phyloP scores from a whole-genome alignment of 2,797 vertebrate species.

The Ambastaia sidthimunki region DNA sequence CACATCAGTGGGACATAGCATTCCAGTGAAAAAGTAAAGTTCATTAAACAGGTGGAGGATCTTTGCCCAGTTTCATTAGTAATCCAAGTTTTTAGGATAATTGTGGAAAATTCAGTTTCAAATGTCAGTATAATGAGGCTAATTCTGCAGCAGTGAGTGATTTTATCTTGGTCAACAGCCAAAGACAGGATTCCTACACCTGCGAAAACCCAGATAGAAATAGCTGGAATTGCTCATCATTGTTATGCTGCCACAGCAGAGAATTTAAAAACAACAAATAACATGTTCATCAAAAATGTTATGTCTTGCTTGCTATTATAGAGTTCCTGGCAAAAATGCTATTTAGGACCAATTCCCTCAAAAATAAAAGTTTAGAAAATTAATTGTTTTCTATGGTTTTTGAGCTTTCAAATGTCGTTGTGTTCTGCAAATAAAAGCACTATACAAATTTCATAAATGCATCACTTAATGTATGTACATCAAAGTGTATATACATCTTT shows the following conservation, averaged over 20 bases:
- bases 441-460: too few relatives aligned
- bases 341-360: too few relatives aligned
- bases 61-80: constrained; percentile 18
- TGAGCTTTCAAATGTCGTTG: too few relatives aligned
- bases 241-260: constrained; percentile 10
- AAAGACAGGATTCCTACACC: constrained; percentile 33
- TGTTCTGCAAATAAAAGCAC: too few relatives aligned
- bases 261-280: constrained; percentile 1
- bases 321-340: background rate
- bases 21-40: constrained; percentile 1
- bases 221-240: constrained; percentile 25
- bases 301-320: background rate
- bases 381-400: too few relatives aligned
- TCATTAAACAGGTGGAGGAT: constrained; percentile 18
- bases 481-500: too few relatives aligned
- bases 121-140: constrained; percentile 38
- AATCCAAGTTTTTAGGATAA: constrained; percentile 38
- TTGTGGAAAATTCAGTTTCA: constrained; percentile 32
- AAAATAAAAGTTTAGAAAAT: too few relatives aligned
- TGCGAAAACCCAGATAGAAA: constrained; percentile 30
- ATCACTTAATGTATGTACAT: too few relatives aligned
- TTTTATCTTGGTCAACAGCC: constrained; percentile 39
- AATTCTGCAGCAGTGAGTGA: constrained; percentile 29
- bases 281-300: background rate
- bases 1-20: background rate